Conservation (phyloP, 2,888 invertebrate genomes). For the Saturnia japonica region DNA sequence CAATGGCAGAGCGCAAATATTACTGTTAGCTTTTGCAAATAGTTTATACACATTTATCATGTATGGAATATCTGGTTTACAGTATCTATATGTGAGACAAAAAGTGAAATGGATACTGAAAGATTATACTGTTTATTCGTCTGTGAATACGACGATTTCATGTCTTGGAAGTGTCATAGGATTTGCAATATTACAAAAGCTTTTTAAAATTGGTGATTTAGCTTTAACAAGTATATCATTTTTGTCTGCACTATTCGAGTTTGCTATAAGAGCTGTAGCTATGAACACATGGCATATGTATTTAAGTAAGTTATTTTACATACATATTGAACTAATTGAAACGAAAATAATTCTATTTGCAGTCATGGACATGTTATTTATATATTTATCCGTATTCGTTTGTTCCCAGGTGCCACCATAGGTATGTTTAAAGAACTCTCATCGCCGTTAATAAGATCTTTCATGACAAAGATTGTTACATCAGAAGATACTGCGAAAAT, state of each 20-base stretch:
- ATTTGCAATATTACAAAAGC: slow-evolving; percentile 79
- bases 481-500: slow-evolving; percentile 85
- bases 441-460: slow-evolving; percentile 81
- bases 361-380: too few relatives aligned
- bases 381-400: too few relatives aligned
- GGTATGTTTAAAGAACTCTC: slow-evolving; percentile 78
- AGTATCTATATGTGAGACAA: slow-evolving; percentile 84
- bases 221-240: slow-evolving; percentile 61
- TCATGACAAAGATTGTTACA: slow-evolving; percentile 83
- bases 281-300: slow-evolving; percentile 74
- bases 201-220: slow-evolving; percentile 67
- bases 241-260: slow-evolving; percentile 54
- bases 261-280: slow-evolving; percentile 62
- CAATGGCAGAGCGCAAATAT: slow-evolving; percentile 63
- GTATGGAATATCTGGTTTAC: slow-evolving; percentile 77
- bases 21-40: slow-evolving; percentile 45
- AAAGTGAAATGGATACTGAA: slow-evolving; percentile 85
- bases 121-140: slow-evolving; percentile 83
- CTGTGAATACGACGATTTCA: slow-evolving; percentile 71
- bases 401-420: slow-evolving; percentile 59
- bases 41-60: slow-evolving; percentile 59
- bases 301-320: slow-evolving; percentile 33
- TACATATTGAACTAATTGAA: not conserved
- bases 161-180: slow-evolving; percentile 83
- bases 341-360: slow-evolving; percentile 33